Base-by-base conservation (phyloP, 37 sponge, comb jelly and placozoan species). In the Ianthella basta region DNA sequence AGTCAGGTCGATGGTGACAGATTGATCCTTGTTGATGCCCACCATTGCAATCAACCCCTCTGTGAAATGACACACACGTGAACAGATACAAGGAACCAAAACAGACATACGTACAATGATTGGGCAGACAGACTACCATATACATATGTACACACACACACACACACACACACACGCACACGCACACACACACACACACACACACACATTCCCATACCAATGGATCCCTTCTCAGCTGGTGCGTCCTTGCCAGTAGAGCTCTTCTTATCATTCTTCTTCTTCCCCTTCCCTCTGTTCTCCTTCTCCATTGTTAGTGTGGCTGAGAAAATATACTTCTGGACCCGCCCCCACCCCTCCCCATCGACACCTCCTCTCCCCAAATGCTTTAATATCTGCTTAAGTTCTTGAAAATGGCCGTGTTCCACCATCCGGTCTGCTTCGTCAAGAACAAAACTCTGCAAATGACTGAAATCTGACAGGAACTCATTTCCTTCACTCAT, bases 371-470 rank as follows among this genome's bases (percentile, higher is more conserved):
- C 61, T 20, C 19, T 20, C 20, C 64, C 75, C 12, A 69, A 61
- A 4, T 83, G 79, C 36, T 87, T 86, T 39, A 97, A 40, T 60
- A 99, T 99, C 39, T 74, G 84, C 24, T 83, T 35, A 29, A 99
- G 86, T 53, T 97, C 98, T 3, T 54, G 85, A 39, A 89, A 99
- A 56, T 99, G 99, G 24, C 97, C 99, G 30, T 91, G 86, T 80
- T 95, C 98, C 18, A 99, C 87, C 99, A 99, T 95, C 41, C 97
- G 79, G 82, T 99, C 99, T 57, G 94, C 99, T 64, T 99, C 99
- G 66, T 99, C 97, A 56, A 99, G 75, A 0, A 99, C 97, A 35
- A 99, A 87, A 55, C 84, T 93, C 50, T 60, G 80, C 15, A 99
- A 69, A 4, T 61, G 44, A 53, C 75, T 41, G 6, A 92, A 80